Base-by-base conservation (phyloP, 2,888 invertebrate species). In the Heliconius hortense region DNA sequence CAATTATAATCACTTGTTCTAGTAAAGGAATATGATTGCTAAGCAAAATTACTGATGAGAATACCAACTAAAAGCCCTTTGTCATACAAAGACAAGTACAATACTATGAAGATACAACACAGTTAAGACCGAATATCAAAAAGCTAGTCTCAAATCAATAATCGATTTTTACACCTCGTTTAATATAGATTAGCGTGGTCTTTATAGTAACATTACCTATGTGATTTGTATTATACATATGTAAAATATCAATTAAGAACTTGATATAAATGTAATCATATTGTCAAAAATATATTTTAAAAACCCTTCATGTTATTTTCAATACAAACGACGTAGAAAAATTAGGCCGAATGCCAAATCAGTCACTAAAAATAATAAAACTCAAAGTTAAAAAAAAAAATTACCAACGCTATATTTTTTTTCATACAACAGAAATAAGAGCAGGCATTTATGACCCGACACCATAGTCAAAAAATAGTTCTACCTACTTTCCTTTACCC, bases 21-120 rank as follows among this genome's bases (percentile, higher is more conserved):
- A 92, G 92, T 92, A 93, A 93, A 92, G 93, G 91, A 91, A 93
- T 92, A 92, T 91, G 92, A 89, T 85, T 71, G 76, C 69, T 69
- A 71, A 71, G 70, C 66, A 69, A 69, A 21, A 62, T 69, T 53
- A 31, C n/a, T 26, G 26, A 74, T n/a, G 24, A 28, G 26, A 24
- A 24, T 39, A 62, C 21, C 4, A 35, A 43, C 56, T 31, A 28
- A 39, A 35, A 70, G 39, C 70, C 35, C 35, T 35, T 59, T 31
- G 11, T 59, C 35, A 39, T 56, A 15, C 35, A 56, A 31, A 24
- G 2, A 43, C 18, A 66, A 21, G 21, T n/a, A 59, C 48, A 71
- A 35, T 56, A 59, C 21, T 64, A 76, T 18, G 5, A 26, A 71
- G 5, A 60, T 60, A 43, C 21, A 60, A 71, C 31, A 39, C 24